These are phyloP conservation scores for Malurus melanocephalus DNA, from an alignment of 2,113 vertebrate genomes.

Conservation along the genomic window DNA sequence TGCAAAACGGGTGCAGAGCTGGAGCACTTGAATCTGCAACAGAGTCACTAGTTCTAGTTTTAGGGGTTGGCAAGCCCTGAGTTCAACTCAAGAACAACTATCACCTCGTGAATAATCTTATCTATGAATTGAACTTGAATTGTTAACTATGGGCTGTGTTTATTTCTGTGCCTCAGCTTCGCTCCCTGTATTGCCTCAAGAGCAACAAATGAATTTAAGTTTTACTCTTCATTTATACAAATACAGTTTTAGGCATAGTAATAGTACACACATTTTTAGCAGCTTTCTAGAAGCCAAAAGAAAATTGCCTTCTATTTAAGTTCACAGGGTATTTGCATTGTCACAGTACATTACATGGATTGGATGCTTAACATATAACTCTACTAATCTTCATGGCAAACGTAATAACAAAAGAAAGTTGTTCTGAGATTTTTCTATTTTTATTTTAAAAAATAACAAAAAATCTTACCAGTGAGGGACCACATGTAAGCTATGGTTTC, in stretches of 20 bases:
- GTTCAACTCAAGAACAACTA: background rate
- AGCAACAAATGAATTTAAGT: background rate
- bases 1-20: constrained; percentile 15
- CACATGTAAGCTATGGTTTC: constrained; percentile 71
- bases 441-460: constrained; percentile 51
- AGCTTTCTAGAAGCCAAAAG: background rate
- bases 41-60: background rate
- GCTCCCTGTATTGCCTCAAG: background rate
- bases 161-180: background rate
- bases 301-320: constrained; percentile 57
- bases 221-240: background rate
- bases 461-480: constrained; percentile 24
- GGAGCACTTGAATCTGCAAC: background rate
- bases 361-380: constrained; percentile 61
- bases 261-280: background rate
- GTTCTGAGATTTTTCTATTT: constrained; percentile 60
- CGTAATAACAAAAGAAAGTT: constrained; percentile 70
- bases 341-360: constrained; percentile 57
- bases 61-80: background rate
- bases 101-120: background rate
- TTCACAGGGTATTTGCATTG: constrained; percentile 63
- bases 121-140: background rate
- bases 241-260: background rate
- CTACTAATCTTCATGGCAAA: constrained; percentile 58
- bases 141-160: background rate